These are phyloP conservation scores for Melopsittacus undulatus DNA, from an alignment of 2,797 vertebrate genomes.

Conservation along the genomic window DNA sequence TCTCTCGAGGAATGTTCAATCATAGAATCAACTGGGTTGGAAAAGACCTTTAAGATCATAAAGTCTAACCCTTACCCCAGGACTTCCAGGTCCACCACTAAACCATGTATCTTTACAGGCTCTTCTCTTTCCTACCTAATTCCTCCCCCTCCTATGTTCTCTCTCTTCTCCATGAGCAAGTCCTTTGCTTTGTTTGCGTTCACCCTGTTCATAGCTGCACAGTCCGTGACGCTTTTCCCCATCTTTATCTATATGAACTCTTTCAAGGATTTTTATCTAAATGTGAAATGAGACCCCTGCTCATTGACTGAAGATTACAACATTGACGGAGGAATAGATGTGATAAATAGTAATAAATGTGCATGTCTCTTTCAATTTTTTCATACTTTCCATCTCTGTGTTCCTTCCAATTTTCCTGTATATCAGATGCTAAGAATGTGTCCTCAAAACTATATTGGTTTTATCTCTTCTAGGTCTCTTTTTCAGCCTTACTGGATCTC, in stretches of 20 bases:
- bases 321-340: neutral
- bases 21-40: neutral
- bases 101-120: neutral
- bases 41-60: neutral
- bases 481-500: neutral
- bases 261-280: neutral
- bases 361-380: conserved; percentile 1
- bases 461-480: neutral
- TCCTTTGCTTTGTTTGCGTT: neutral
- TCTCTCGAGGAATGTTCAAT: neutral
- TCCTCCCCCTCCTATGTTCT: neutral
- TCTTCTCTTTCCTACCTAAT: neutral
- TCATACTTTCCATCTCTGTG: neutral
- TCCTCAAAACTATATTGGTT: neutral
- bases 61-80: neutral
- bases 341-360: conserved; percentile 45
- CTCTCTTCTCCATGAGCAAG: neutral
- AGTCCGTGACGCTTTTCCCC: neutral
- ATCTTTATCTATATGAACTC: neutral
- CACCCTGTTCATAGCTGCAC: neutral
- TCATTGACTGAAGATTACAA: neutral
- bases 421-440: neutral
- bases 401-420: neutral
- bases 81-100: neutral
- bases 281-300: neutral